Conservation (phyloP, 2,797 vertebrate species). For the Sebastes dallii region DNA sequence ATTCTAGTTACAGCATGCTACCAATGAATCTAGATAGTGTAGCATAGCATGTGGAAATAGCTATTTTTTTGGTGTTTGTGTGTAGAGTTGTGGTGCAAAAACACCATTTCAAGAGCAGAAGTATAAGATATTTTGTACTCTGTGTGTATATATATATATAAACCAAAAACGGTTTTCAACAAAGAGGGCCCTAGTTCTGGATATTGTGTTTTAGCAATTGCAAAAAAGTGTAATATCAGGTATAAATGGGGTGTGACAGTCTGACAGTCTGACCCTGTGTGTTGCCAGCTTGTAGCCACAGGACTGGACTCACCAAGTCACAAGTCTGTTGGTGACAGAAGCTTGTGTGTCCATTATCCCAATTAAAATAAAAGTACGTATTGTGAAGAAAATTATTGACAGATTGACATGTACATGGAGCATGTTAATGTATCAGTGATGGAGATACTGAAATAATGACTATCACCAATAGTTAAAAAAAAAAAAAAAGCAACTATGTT, state of each 20-base stretch:
- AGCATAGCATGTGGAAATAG: not conserved
- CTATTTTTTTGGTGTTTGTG: not conserved
- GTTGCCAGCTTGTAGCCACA: not conserved
- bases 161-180: no score
- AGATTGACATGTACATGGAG: not conserved
- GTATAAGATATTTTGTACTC: not conserved
- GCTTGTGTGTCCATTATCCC: no score
- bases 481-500: not conserved
- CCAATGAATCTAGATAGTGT: not conserved
- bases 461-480: not conserved
- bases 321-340: no score
- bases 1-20: not conserved
- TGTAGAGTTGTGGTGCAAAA: not conserved
- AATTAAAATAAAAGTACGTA: not conserved
- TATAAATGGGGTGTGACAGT: no score
- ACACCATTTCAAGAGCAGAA: not conserved
- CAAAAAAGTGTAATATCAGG: no score
- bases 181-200: no score
- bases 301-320: not conserved
- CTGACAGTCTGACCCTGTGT: no score
- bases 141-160: not conserved
- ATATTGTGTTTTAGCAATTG: no score
- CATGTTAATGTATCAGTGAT: not conserved
- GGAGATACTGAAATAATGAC: not conserved
- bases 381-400: not conserved